phyloP scores from a whole-genome alignment of 1,140 invertebrate genomes.

The Brachionus calyciflorus region DNA sequence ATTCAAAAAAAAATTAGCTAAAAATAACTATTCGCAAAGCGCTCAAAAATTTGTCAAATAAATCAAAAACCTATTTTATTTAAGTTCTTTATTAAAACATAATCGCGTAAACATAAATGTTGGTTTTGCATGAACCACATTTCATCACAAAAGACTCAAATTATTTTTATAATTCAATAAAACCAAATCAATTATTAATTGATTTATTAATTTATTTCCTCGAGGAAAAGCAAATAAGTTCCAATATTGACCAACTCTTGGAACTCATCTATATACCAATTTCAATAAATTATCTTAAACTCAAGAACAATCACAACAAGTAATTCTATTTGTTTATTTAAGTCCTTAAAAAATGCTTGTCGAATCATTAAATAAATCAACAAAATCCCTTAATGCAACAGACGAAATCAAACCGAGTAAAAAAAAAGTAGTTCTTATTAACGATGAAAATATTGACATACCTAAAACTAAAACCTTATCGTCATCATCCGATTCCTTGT shows the following conservation, averaged over 20 bases:
- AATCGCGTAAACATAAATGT: constrained; percentile 4
- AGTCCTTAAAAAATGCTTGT: background rate
- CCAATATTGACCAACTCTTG: background rate
- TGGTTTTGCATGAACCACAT: constrained; percentile 44
- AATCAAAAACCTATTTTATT: too few relatives aligned
- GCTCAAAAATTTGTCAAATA: too few relatives aligned
- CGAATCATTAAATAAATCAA: background rate
- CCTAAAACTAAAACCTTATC: background rate
- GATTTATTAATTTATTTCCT: constrained; percentile 23
- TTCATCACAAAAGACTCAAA: background rate
- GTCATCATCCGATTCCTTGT: background rate
- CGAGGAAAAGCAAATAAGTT: background rate
- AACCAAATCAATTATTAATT: constrained; percentile 38
- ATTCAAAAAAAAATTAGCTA: too few relatives aligned
- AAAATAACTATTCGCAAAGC: too few relatives aligned
- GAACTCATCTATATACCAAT: background rate
- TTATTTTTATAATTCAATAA: background rate
- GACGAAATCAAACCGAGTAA: background rate
- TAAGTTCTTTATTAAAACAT: too few relatives aligned
- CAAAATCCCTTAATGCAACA: background rate
- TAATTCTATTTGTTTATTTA: background rate
- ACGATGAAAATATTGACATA: background rate
- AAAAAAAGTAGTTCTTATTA: background rate
- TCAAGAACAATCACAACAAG: constrained; percentile 32
- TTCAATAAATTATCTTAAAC: background rate